Percentiles rank a stretch among this genome's conserved stretches.
Evolutionary conservation across 2,797 vertebrate genomes (phyloP).

Genomic region (Gorsachius magnificus): DNA sequence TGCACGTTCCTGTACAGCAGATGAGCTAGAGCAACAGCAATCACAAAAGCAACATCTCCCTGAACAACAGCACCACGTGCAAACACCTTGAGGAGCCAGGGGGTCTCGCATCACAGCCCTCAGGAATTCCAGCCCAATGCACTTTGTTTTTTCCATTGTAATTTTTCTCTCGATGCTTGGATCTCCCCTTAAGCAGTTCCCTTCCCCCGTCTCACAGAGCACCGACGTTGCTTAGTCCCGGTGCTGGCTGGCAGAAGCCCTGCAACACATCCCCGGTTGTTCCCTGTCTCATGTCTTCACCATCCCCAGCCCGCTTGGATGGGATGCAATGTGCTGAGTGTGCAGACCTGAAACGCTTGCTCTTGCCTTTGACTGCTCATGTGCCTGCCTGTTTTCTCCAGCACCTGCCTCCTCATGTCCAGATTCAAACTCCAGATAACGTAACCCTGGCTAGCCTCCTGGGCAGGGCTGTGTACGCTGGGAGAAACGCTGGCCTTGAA

Average conservation of each 20-base stretch:
- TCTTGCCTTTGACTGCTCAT: slow-evolving; percentile 56
- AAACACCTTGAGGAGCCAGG: background rate
- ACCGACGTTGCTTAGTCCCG: background rate
- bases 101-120: background rate
- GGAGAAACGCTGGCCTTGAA: slow-evolving; percentile 52
- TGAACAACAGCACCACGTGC: too few species aligned
- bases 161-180: background rate
- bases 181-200: background rate
- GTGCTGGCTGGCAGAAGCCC: background rate
- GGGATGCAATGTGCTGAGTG: slow-evolving; percentile 42
- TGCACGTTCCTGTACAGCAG: background rate
- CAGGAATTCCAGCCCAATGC: background rate
- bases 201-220: background rate
- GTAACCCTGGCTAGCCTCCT: slow-evolving; percentile 56
- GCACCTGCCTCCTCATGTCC: slow-evolving; percentile 69
- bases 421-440: slow-evolving; percentile 56
- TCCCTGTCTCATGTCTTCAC: background rate
- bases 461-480: slow-evolving; percentile 54
- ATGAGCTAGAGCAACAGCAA: background rate
- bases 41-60: background rate
- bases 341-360: slow-evolving; percentile 56
- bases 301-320: slow-evolving; percentile 7
- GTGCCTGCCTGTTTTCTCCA: slow-evolving; percentile 61
- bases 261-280: background rate
- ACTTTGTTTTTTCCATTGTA: background rate